phyloP scores from a whole-genome alignment of 35 echinoderm and acorn worm species.

The Hemicentrotus pulcherrimus region DNA sequence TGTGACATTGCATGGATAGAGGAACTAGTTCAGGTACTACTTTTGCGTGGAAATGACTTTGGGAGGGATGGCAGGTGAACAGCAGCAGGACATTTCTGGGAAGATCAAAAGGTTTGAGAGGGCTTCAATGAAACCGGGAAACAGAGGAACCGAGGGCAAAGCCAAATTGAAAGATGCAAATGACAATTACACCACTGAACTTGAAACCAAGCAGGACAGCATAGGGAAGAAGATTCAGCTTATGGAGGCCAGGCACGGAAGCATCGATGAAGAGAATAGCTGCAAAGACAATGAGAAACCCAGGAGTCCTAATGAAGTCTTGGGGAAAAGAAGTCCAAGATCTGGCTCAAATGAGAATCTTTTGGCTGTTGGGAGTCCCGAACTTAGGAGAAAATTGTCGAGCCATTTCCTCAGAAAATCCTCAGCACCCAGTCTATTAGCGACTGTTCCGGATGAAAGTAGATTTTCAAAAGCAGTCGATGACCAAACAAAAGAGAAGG shows the following conservation, averaged over 20 bases:
- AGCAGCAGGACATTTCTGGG: not conserved
- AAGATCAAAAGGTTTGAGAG: not conserved
- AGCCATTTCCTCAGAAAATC: slow-evolving; percentile 19
- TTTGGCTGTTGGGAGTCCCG: not conserved
- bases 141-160: not conserved
- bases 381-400: not conserved
- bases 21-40: not conserved
- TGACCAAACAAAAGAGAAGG: not conserved
- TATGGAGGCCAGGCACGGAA: not conserved
- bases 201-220: not conserved
- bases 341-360: not conserved
- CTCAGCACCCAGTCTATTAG: not conserved
- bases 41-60: not conserved
- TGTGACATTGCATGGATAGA: not conserved
- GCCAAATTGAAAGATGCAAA: not conserved
- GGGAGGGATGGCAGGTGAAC: not conserved
- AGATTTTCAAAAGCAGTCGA: not conserved
- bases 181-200: not conserved
- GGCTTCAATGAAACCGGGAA: not conserved
- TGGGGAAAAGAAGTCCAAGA: not conserved
- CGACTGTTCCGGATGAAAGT: not conserved
- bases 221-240: not conserved
- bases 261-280: not conserved
- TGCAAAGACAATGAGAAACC: not conserved
- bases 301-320: not conserved